Percentiles rank a stretch among this genome's conserved stretches.
Evolutionary conservation across 2,797 vertebrate genomes (phyloP).

Genomic region (Mycteria americana): DNA sequence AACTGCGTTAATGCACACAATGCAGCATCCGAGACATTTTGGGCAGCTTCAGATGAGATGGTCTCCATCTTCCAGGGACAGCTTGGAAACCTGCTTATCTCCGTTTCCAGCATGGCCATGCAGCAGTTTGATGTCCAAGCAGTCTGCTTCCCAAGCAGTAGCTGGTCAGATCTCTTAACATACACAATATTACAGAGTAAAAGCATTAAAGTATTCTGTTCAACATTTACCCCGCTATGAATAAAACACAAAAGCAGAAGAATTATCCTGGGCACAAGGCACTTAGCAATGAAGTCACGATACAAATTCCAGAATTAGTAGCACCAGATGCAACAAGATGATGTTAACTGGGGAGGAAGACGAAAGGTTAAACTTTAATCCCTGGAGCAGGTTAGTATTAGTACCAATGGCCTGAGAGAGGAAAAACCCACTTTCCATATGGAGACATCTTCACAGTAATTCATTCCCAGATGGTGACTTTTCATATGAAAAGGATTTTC

Average conservation of each 20-base stretch:
- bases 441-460: neutral
- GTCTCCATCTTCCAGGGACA: neutral
- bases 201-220: neutral
- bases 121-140: neutral
- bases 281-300: neutral
- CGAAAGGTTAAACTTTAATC: neutral
- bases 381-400: neutral
- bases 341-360: neutral
- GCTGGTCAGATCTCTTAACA: neutral
- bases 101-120: accelerated
- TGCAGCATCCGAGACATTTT: neutral
- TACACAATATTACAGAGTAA: neutral
- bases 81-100: neutral
- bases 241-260: neutral
- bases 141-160: neutral
- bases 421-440: neutral
- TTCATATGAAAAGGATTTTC: neutral
- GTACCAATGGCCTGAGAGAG: neutral
- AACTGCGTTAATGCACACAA: accelerated
- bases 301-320: neutral
- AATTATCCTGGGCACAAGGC: neutral
- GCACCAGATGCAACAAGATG: neutral
- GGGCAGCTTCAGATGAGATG: neutral
- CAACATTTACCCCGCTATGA: accelerated
- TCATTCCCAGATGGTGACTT: neutral